A percentile compares a stretch with the other conserved stretches of the same genome.
These are phyloP conservation scores for Hozukius guyotensis DNA, from an alignment of 2,797 vertebrate genomes.

Conservation along the genomic window DNA sequence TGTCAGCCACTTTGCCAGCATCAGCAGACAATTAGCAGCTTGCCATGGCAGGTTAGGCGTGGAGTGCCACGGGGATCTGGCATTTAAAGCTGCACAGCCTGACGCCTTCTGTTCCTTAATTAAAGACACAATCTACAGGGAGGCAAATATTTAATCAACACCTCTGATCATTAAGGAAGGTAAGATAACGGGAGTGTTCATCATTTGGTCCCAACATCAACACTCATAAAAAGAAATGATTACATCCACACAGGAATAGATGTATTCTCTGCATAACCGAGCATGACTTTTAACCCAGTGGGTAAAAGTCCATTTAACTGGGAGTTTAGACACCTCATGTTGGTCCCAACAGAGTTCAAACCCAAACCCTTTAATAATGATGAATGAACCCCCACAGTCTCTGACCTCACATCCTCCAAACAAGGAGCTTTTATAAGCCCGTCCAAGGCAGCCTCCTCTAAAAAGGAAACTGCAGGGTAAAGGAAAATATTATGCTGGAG, in stretches of 20 bases:
- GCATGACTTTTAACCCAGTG: not conserved
- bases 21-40: slow-evolving; percentile 74
- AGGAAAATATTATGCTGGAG: slow-evolving; percentile 70
- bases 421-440: slow-evolving; percentile 50
- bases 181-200: slow-evolving; percentile 28
- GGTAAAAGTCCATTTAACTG: not conserved
- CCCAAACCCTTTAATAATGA: slow-evolving; percentile 14
- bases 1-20: slow-evolving; percentile 56
- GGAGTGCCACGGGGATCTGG: slow-evolving; percentile 72
- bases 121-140: slow-evolving; percentile 74
- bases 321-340: not conserved
- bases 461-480: slow-evolving; percentile 64
- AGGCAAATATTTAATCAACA: slow-evolving; percentile 78
- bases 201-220: slow-evolving; percentile 31
- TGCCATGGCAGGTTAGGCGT: slow-evolving; percentile 71
- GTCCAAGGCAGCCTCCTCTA: slow-evolving; percentile 22
- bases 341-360: slow-evolving; percentile 11
- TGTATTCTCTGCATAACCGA: not conserved
- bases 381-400: slow-evolving; percentile 33
- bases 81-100: slow-evolving; percentile 75
- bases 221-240: slow-evolving; percentile 22
- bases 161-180: slow-evolving; percentile 63
- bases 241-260: not conserved
- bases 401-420: slow-evolving; percentile 49
- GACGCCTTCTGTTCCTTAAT: slow-evolving; percentile 76